Conservation (phyloP, 2,797 vertebrate genomes). For the Micrastur ruficollis region DNA sequence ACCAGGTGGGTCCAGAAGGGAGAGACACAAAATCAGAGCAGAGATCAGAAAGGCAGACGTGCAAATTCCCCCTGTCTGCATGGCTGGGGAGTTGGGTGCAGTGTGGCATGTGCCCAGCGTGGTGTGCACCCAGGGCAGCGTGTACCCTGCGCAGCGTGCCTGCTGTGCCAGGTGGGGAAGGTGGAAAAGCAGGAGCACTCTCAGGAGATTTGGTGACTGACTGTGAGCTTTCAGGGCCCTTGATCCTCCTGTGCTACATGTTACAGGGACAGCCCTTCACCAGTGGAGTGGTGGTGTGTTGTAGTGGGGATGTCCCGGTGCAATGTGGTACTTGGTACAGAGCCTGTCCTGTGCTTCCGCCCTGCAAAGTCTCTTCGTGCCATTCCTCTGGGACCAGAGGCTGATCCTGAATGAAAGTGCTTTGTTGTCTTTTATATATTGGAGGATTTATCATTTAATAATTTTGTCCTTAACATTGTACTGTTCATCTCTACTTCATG, state of each 20-base stretch:
- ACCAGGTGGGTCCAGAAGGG: neutral
- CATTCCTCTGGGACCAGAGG: neutral
- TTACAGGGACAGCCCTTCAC: accelerated
- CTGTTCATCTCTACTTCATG: neutral
- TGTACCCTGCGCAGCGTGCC: neutral
- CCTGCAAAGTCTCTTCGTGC: neutral
- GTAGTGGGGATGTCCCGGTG: neutral
- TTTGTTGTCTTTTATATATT: neutral
- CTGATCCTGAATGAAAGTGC: neutral
- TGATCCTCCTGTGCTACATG: neutral
- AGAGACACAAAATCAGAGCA: neutral
- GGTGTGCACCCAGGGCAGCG: neutral
- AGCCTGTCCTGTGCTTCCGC: neutral
- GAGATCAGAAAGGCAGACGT: neutral
- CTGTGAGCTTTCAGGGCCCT: neutral
- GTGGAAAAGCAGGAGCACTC: neutral
- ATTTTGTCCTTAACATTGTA: neutral
- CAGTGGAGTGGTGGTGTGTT: accelerated
- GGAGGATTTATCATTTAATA: neutral
- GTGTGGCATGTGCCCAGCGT: accelerated
- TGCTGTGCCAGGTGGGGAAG: neutral
- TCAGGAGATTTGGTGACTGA: neutral
- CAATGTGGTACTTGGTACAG: accelerated
- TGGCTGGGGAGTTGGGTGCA: accelerated
- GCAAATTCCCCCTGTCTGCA: neutral